Evolutionary conservation across 2,113 vertebrate species (phyloP).

Genomic region (Brachirus orientalis): DNA sequence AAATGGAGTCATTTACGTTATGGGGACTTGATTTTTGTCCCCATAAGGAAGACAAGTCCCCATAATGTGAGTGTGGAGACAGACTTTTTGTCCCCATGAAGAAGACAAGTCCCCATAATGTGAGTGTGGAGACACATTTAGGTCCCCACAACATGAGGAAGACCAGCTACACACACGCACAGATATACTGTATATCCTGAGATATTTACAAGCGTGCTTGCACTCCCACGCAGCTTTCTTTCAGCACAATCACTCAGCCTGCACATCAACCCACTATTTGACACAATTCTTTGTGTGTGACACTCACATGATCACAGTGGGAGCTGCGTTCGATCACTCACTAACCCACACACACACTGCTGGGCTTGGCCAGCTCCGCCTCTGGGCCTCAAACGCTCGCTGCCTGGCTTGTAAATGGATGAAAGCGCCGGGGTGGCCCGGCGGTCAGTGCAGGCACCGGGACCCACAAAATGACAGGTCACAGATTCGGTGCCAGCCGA

Average conservation of each 20-base stretch:
- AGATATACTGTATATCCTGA: background rate
- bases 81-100: no score
- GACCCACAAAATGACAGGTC: constrained; percentile 50
- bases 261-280: constrained; percentile 33
- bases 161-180: constrained; percentile 2
- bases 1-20: no score
- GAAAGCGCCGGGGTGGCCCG: constrained; percentile 55
- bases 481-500: constrained; percentile 49
- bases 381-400: constrained; percentile 50
- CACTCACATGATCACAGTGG: constrained; percentile 42
- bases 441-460: constrained; percentile 31
- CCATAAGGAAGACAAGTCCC: no score
- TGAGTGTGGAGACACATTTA: no score
- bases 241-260: constrained; percentile 39
- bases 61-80: no score
- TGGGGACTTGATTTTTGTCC: no score
- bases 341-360: constrained; percentile 32
- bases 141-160: no score
- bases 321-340: constrained; percentile 61
- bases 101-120: no score
- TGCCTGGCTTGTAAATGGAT: constrained; percentile 44
- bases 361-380: constrained; percentile 37
- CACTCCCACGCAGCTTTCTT: constrained; percentile 19
- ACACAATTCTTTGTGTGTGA: constrained; percentile 47
- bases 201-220: no score